phyloP scores from a whole-genome alignment of 2,888 invertebrate genomes.

The Seira musarum region DNA sequence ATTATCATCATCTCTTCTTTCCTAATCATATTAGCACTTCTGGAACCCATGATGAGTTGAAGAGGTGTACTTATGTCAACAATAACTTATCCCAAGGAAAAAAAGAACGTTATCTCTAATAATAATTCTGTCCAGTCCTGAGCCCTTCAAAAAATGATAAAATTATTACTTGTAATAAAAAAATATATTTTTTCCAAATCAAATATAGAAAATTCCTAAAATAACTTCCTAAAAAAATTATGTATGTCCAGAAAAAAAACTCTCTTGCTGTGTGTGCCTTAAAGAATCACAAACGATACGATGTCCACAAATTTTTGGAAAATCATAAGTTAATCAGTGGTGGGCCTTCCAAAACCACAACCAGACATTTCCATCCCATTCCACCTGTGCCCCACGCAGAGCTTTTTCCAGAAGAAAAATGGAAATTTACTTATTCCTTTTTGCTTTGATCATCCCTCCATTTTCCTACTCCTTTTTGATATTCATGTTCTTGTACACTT shows the following conservation, averaged over 20 bases:
- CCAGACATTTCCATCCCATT: neutral
- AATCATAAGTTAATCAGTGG: slow-evolving; percentile 32
- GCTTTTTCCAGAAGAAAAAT: slow-evolving; percentile 24
- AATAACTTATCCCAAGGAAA: slow-evolving; percentile 51
- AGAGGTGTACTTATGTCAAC: slow-evolving; percentile 59
- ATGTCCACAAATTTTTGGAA: slow-evolving; percentile 26
- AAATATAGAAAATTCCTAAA: slow-evolving; percentile 38
- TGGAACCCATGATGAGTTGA: slow-evolving; percentile 47
- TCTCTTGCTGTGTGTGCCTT: slow-evolving; percentile 55
- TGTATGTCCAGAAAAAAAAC: slow-evolving; percentile 12
- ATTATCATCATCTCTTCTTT: slow-evolving; percentile 39
- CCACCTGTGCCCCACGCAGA: slow-evolving; percentile 37
- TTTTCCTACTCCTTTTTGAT: too few species aligned
- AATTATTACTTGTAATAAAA: slow-evolving; percentile 30
- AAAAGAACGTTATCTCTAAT: too few species aligned
- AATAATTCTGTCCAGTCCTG: slow-evolving; percentile 58
- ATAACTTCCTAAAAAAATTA: slow-evolving; percentile 24
- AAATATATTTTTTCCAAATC: neutral
- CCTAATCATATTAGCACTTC: slow-evolving; percentile 60
- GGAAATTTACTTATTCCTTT: too few species aligned
- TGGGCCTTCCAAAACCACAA: slow-evolving; percentile 23
- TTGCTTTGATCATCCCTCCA: too few species aligned
- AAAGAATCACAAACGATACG: slow-evolving; percentile 23
- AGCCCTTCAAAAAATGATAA: slow-evolving; percentile 46
- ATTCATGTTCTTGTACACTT: neutral